phyloP scores from a whole-genome alignment of 2,888 invertebrate species.

The Andricus quercusramuli region DNA sequence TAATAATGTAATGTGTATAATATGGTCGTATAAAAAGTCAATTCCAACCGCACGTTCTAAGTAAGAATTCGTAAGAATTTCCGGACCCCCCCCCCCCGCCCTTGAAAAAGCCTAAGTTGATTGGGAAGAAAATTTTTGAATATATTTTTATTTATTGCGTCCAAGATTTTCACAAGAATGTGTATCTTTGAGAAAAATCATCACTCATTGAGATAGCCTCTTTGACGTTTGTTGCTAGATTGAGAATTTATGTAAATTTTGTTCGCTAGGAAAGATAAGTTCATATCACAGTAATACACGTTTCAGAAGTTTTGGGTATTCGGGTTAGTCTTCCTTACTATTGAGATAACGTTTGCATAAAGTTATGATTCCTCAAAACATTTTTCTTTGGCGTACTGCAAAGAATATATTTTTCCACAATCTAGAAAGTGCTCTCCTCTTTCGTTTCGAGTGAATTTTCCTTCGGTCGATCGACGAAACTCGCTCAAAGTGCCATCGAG shows the following conservation, averaged over 20 bases:
- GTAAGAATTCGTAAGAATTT: too few relatives aligned
- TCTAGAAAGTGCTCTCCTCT: constrained; percentile 1
- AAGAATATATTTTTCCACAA: background rate
- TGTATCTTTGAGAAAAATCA: background rate
- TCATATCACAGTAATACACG: background rate
- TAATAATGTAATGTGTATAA: too few relatives aligned
- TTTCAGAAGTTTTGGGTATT: background rate
- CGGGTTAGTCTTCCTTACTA: background rate
- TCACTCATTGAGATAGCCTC: background rate
- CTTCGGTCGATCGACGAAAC: background rate
- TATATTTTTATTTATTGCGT: background rate
- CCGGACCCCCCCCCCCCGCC: too few relatives aligned
- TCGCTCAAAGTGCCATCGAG: background rate
- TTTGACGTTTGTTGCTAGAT: background rate
- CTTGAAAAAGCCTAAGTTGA: too few relatives aligned
- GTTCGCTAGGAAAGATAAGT: background rate
- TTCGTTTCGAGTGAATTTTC: background rate
- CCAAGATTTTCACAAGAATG: background rate
- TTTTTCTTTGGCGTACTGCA: background rate
- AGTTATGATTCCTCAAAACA: constrained; percentile 2
- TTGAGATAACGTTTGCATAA: constrained; percentile 4
- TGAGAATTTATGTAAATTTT: background rate
- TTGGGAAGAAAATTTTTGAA: too few relatives aligned
- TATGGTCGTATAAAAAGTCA: too few relatives aligned
- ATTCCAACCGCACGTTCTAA: too few relatives aligned